Percentiles rank a stretch among this genome's conserved stretches.
Evolutionary conservation across 1,140 invertebrate genomes (phyloP).

Genomic region (Ooceraea biroi): DNA sequence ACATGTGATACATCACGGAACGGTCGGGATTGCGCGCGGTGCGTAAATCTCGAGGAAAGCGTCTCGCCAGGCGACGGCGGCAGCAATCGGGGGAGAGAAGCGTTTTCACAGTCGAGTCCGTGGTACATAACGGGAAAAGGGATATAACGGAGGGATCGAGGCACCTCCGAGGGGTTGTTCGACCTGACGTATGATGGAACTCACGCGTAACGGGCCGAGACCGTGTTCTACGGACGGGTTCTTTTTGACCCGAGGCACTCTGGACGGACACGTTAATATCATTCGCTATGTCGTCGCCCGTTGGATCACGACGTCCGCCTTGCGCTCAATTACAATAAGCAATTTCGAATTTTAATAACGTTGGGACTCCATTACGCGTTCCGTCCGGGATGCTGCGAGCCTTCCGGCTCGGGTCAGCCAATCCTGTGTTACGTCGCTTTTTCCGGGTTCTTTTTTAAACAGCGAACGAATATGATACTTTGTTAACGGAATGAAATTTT

Average conservation of each 20-base stretch:
- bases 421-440: not conserved
- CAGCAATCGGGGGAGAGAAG: not conserved
- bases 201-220: constrained; percentile 81
- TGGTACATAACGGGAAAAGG: constrained; percentile 46
- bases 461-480: too few species aligned
- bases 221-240: constrained; percentile 70
- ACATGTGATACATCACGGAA: constrained; percentile 8
- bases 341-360: constrained; percentile 50
- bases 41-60: constrained; percentile 71
- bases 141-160: constrained; percentile 44
- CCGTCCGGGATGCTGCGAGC: not conserved
- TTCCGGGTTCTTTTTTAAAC: not conserved
- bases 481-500: too few species aligned
- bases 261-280: constrained; percentile 72
- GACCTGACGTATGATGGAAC: constrained; percentile 82
- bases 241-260: constrained; percentile 55
- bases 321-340: constrained; percentile 17
- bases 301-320: constrained; percentile 23
- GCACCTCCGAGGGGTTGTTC: constrained; percentile 78
- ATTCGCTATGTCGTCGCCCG: constrained; percentile 40
- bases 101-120: constrained; percentile 55
- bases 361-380: not conserved
- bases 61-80: constrained; percentile 30
- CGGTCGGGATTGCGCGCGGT: constrained; percentile 3
- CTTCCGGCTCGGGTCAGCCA: not conserved